Percentiles rank a stretch among this genome's conserved stretches.
These are phyloP conservation scores for Halcyon chelicuti DNA, from an alignment of 2,797 vertebrate genomes.

Conservation along the genomic window DNA sequence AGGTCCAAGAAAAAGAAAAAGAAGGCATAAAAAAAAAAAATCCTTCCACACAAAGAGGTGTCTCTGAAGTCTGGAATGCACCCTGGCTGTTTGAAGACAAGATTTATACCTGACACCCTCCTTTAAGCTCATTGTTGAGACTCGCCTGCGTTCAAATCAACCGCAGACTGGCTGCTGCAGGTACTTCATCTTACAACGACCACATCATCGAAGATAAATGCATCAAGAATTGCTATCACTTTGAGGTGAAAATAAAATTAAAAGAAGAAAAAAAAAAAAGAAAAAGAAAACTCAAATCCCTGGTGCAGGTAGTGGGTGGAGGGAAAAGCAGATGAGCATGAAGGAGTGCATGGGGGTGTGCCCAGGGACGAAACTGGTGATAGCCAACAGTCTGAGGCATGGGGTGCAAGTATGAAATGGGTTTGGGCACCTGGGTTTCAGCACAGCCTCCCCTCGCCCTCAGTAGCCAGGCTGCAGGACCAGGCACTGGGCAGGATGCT, in stretches of 20 bases:
- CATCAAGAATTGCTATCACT: constrained; percentile 84
- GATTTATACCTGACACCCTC: constrained; percentile 87
- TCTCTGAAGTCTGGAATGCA: constrained; percentile 88
- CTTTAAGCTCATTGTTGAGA: constrained; percentile 86
- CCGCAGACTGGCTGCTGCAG: constrained; percentile 86
- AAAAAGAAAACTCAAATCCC: background rate
- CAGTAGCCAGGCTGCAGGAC: background rate
- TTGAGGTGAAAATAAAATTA: constrained; percentile 67
- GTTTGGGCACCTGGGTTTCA: background rate
- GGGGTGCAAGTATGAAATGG: background rate
- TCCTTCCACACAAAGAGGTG: constrained; percentile 79
- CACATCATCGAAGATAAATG: constrained; percentile 90
- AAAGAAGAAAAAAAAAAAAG: background rate
- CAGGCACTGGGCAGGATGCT: rapidly evolving
- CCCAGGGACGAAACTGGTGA: background rate
- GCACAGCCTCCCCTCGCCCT: background rate
- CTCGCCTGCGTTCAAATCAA: constrained; percentile 92
- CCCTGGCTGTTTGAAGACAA: constrained; percentile 85
- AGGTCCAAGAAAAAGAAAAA: constrained; percentile 79
- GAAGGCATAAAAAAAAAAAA: constrained; percentile 30
- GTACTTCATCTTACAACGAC: constrained; percentile 89
- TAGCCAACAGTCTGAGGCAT: background rate
- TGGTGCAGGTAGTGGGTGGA: constrained; percentile 5
- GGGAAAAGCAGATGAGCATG: background rate
- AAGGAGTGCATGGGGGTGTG: background rate